Evolutionary conservation across 2,113 vertebrate species (phyloP).

Genomic region (Hemichromis elongatus): DNA sequence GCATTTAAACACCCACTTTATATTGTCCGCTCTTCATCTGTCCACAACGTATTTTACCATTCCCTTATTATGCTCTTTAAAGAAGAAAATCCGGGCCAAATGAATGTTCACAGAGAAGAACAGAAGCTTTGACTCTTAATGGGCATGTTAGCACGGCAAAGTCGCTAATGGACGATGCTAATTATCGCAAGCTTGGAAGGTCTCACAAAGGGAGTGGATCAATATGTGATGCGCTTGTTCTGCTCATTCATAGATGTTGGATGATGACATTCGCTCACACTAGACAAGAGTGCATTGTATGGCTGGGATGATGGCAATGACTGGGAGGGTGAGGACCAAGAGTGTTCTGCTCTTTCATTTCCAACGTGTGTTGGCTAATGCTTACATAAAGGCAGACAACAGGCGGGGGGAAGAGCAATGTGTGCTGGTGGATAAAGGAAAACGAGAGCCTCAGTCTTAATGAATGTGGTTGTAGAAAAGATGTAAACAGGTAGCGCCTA

Average conservation of each 20-base stretch:
- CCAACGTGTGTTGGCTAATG: slow-evolving; percentile 54
- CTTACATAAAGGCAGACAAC: slow-evolving; percentile 53
- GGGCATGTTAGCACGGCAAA: slow-evolving; percentile 73
- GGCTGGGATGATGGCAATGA: slow-evolving; percentile 29
- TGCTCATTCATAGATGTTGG: slow-evolving; percentile 62
- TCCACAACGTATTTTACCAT: slow-evolving; percentile 67
- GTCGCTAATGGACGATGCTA: slow-evolving; percentile 78
- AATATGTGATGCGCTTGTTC: slow-evolving; percentile 66
- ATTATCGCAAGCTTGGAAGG: slow-evolving; percentile 75
- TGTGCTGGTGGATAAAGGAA: slow-evolving; percentile 37
- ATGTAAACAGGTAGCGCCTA: slow-evolving; percentile 40
- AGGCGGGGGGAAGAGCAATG: slow-evolving; percentile 34
- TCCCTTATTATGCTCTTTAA: slow-evolving; percentile 68
- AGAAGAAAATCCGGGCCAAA: slow-evolving; percentile 69
- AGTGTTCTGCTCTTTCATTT: slow-evolving; percentile 66
- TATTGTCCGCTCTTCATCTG: slow-evolving; percentile 64
- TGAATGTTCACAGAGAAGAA: slow-evolving; percentile 71
- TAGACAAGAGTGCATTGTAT: slow-evolving; percentile 63
- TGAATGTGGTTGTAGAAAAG: slow-evolving; percentile 18
- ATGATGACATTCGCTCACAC: slow-evolving; percentile 68
- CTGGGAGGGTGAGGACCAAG: slow-evolving; percentile 35
- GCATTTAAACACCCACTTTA: slow-evolving; percentile 76
- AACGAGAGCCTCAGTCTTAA: slow-evolving; percentile 17
- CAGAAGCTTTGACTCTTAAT: slow-evolving; percentile 74
- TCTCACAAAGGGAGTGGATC: slow-evolving; percentile 74